Evolutionary conservation across 2,113 vertebrate species (phyloP).

Genomic region (Varanus salvator): DNA sequence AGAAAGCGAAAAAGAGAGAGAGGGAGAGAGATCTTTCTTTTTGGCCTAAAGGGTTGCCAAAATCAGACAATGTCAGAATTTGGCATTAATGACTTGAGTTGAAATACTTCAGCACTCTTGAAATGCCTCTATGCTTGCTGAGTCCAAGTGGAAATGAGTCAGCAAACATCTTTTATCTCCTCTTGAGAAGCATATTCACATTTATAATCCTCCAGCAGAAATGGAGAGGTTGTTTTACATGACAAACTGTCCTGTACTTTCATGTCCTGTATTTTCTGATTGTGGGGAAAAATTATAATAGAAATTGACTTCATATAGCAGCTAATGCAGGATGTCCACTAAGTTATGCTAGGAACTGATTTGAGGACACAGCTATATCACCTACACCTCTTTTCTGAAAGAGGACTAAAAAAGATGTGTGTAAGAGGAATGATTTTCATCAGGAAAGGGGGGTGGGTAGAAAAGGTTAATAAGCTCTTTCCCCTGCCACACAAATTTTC

Average conservation of each 20-base stretch:
- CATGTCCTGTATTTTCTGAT: not conserved
- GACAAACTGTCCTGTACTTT: not conserved
- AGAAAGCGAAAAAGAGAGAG: conserved; percentile 19
- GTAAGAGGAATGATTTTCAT: not conserved
- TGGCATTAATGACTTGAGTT: conserved; percentile 55
- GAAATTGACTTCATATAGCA: not conserved
- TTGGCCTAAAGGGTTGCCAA: conserved; percentile 36
- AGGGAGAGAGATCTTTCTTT: conserved; percentile 45
- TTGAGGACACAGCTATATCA: not conserved
- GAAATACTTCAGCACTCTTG: conserved; percentile 55
- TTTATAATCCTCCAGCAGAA: not conserved
- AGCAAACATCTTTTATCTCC: conserved; percentile 23
- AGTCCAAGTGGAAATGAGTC: conserved; percentile 71
- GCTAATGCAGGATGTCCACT: not conserved
- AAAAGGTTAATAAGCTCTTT: not conserved
- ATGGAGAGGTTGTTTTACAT: not conserved
- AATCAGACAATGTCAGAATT: conserved; percentile 30
- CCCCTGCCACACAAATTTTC: not conserved
- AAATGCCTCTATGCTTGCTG: conserved; percentile 49
- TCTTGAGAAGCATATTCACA: not conserved
- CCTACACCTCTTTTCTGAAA: not conserved
- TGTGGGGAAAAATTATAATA: not conserved
- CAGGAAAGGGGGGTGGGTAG: too few species aligned
- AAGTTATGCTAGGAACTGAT: not conserved
- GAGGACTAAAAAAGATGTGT: not conserved